Percentiles rank a stretch among this genome's conserved stretches.
Conservation (phyloP, 2,888 invertebrate species). For the Ctena decussata region DNA sequence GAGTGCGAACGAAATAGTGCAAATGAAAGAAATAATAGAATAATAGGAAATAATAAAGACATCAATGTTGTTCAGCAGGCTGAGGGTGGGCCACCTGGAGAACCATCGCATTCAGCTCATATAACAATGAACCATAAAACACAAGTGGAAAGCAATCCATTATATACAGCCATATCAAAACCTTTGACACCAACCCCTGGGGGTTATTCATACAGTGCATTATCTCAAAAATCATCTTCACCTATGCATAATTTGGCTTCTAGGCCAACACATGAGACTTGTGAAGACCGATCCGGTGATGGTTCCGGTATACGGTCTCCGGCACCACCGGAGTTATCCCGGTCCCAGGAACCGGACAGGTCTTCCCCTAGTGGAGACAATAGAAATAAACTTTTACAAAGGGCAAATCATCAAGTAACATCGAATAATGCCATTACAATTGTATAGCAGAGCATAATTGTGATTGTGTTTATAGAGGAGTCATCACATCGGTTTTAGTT, state of each 20-base stretch:
- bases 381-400: background rate
- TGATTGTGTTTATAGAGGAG: background rate
- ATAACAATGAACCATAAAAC: constrained; percentile 58
- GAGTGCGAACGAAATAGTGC: constrained; percentile 14
- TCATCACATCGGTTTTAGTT: background rate
- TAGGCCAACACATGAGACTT: constrained; percentile 19
- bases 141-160: constrained; percentile 27
- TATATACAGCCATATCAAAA: constrained; percentile 70
- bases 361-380: constrained; percentile 13
- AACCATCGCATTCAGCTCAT: constrained; percentile 15
- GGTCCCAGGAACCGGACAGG: constrained; percentile 4
- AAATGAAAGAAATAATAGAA: constrained; percentile 5
- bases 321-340: constrained; percentile 21
- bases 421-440: constrained; percentile 82
- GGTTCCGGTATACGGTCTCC: constrained; percentile 21
- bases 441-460: constrained; percentile 65
- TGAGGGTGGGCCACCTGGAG: constrained; percentile 7
- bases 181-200: constrained; percentile 54
- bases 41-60: constrained; percentile 13
- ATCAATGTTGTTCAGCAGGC: background rate
- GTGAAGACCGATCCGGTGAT: constrained; percentile 17
- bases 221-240: constrained; percentile 79
- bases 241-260: constrained; percentile 75
- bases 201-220: constrained; percentile 77
- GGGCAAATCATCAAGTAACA: constrained; percentile 60